These are phyloP conservation scores for Microctenopoma stevenorrisi DNA, from an alignment of 2,797 vertebrate species.

Conservation along the genomic window DNA sequence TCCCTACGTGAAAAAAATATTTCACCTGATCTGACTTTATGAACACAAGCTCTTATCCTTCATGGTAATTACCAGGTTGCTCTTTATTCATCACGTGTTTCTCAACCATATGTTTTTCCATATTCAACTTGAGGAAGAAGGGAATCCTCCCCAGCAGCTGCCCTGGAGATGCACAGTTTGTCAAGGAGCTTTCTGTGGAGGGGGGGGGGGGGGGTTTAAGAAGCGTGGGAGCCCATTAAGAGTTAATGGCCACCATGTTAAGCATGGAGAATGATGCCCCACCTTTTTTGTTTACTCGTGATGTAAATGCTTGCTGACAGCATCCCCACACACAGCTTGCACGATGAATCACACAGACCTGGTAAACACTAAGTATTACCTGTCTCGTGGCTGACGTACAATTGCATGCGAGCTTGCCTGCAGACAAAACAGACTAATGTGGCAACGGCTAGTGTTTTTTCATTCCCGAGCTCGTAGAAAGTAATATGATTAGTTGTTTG, in stretches of 20 bases:
- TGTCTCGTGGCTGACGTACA: slow-evolving; percentile 56
- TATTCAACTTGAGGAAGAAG: slow-evolving; percentile 1
- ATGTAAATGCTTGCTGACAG: slow-evolving; percentile 75
- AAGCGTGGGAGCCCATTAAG: slow-evolving; percentile 73
- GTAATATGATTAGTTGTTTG: slow-evolving; percentile 10
- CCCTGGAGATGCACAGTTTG: slow-evolving; percentile 43
- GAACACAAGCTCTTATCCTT: neutral
- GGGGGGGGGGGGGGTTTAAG: slow-evolving; percentile 30
- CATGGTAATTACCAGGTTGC: neutral
- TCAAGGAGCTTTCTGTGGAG: slow-evolving; percentile 59
- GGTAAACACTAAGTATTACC: slow-evolving; percentile 64
- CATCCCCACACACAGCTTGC: slow-evolving; percentile 49
- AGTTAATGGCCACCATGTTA: slow-evolving; percentile 68
- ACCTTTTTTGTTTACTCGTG: slow-evolving; percentile 60
- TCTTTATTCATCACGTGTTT: slow-evolving; percentile 6
- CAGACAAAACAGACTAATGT: slow-evolving; percentile 46
- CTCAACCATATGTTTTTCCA: neutral
- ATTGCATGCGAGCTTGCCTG: slow-evolving; percentile 49
- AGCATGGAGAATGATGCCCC: slow-evolving; percentile 64
- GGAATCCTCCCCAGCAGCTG: neutral
- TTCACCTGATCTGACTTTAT: neutral
- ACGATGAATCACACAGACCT: slow-evolving; percentile 68
- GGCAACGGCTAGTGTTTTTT: slow-evolving; percentile 27
- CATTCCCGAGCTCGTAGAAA: neutral
- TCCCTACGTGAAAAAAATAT: neutral